A percentile compares a stretch with the other conserved stretches of the same genome.
Conservation (phyloP, 1,140 invertebrate genomes). For the Zaprionus camerounensis region DNA sequence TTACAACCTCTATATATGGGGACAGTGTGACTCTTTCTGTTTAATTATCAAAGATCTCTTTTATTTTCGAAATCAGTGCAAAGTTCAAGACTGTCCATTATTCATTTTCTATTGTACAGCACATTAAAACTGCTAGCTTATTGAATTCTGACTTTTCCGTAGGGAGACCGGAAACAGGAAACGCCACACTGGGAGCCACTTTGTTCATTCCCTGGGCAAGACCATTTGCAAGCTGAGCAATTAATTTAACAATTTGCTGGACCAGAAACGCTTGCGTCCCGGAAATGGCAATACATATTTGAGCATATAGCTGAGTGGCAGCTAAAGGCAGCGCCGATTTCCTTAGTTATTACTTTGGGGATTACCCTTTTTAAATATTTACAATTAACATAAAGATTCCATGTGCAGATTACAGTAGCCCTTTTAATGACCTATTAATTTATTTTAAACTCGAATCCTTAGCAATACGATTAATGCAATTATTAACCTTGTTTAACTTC, state of each 20-base stretch:
- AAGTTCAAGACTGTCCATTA: not conserved
- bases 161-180: slow-evolving; percentile 6
- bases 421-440: not conserved
- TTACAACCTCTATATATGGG: too few relatives aligned
- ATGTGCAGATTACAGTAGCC: not conserved
- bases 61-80: not conserved
- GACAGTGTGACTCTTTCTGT: too few relatives aligned
- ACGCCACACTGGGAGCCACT: not conserved
- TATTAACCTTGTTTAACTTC: not conserved
- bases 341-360: not conserved
- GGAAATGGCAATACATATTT: slow-evolving; percentile 28
- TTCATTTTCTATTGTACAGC: not conserved
- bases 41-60: not conserved
- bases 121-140: not conserved
- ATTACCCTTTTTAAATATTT: not conserved
- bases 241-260: slow-evolving; percentile 28
- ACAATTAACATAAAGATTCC: not conserved
- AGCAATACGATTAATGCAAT: not conserved
- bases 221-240: slow-evolving; percentile 3
- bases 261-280: slow-evolving; percentile 8
- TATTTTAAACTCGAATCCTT: too few relatives aligned
- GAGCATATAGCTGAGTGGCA: not conserved
- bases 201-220: not conserved
- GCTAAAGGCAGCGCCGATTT: not conserved
- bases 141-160: not conserved